These are phyloP conservation scores for Elegia similella DNA, from an alignment of 2,888 invertebrate species.

Conservation along the genomic window DNA sequence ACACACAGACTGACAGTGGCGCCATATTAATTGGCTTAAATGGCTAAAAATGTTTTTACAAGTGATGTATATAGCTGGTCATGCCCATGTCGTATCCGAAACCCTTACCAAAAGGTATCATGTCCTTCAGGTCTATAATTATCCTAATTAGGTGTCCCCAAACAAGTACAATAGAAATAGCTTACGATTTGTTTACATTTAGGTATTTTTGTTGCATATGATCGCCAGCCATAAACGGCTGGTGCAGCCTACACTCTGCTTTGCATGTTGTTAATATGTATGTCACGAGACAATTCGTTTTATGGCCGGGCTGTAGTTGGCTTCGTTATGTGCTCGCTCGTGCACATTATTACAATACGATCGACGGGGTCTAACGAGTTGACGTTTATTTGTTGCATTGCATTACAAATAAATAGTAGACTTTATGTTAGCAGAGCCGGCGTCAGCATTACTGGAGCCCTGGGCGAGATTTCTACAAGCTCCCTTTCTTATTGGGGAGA, in stretches of 20 bases:
- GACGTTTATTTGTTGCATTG: not conserved
- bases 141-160: constrained; percentile 42
- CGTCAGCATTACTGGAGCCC: too few species aligned
- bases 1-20: too few species aligned
- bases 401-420: not conserved
- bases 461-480: too few species aligned
- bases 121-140: constrained; percentile 23
- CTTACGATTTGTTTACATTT: constrained; percentile 54
- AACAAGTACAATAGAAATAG: constrained; percentile 39
- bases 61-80: too few species aligned
- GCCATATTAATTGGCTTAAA: too few species aligned
- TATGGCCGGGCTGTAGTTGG: constrained; percentile 1
- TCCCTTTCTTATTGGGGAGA: too few species aligned
- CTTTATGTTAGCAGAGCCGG: not conserved
- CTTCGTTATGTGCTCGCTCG: not conserved
- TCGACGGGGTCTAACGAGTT: not conserved
- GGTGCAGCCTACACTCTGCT: constrained; percentile 45
- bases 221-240: constrained; percentile 38
- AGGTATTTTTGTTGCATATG: constrained; percentile 41
- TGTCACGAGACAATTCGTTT: constrained; percentile 31
- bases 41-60: too few species aligned
- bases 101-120: constrained; percentile 14
- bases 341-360: constrained; percentile 12
- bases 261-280: constrained; percentile 44
- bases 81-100: too few species aligned